Percentiles rank a stretch among this genome's conserved stretches.
phyloP scores from a whole-genome alignment of 2,113 vertebrate species.

The Heptranchias perlo region DNA sequence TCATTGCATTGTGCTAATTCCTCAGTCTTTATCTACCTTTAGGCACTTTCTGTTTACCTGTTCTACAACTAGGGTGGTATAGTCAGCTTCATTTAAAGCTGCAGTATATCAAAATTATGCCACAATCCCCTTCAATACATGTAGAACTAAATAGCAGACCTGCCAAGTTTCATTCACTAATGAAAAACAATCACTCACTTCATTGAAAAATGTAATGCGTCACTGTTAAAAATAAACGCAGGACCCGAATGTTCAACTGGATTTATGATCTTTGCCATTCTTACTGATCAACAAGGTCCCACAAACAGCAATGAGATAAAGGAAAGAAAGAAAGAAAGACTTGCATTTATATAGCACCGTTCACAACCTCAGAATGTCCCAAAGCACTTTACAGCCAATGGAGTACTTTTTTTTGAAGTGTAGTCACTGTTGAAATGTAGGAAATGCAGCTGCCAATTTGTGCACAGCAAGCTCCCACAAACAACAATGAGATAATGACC shows the following conservation, averaged over 20 bases:
- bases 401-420: no score
- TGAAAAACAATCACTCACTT: neutral
- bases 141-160: neutral
- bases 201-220: neutral
- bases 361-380: no score
- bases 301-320: neutral
- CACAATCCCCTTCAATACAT: neutral
- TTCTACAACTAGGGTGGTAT: neutral
- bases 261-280: neutral
- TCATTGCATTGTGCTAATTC: neutral
- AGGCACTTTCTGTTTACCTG: constrained; percentile 23
- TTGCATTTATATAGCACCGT: no score
- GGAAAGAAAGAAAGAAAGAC: no score
- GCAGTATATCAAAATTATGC: constrained; percentile 1
- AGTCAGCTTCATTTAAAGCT: neutral
- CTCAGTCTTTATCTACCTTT: neutral
- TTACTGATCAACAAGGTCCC: neutral
- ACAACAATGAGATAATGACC: neutral
- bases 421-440: no score
- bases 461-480: neutral
- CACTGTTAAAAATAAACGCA: neutral
- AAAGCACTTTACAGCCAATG: no score
- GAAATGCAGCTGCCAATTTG: no score
- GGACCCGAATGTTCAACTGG: neutral
- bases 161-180: constrained; percentile 10